Conservation (phyloP, 2,888 invertebrate genomes). For the Acrocyrtus sp. region DNA sequence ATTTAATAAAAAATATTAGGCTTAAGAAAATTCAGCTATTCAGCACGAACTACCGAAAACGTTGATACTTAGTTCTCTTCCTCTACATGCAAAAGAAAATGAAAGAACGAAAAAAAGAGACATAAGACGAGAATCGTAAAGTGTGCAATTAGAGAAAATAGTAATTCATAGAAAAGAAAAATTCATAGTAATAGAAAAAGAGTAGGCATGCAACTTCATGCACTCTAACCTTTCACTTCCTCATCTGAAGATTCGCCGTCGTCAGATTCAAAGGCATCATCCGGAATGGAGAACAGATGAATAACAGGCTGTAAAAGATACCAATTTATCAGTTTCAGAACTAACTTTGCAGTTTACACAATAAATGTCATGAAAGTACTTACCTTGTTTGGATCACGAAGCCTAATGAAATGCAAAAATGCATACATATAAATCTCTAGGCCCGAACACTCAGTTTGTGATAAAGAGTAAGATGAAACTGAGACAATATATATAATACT, state of each 20-base stretch:
- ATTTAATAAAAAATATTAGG: slow-evolving; percentile 32
- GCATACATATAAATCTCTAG: slow-evolving; percentile 7
- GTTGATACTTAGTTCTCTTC: slow-evolving; percentile 47
- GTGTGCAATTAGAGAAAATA: not conserved
- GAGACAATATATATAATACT: slow-evolving; percentile 4
- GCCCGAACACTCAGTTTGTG: not conserved
- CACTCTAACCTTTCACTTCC: slow-evolving; percentile 71
- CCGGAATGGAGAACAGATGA: slow-evolving; percentile 96
- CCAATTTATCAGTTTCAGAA: not conserved
- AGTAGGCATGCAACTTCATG: slow-evolving; percentile 30
- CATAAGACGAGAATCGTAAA: slow-evolving; percentile 25
- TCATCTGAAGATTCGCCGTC: slow-evolving; percentile 90
- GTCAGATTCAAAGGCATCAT: slow-evolving; percentile 98
- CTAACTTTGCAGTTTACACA: slow-evolving; percentile 7
- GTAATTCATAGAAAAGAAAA: slow-evolving; percentile 6
- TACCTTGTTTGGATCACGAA: slow-evolving; percentile 98
- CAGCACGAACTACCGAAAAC: slow-evolving; percentile 29
- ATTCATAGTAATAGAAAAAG: slow-evolving; percentile 14
- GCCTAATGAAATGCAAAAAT: slow-evolving; percentile 71
- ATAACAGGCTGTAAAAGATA: slow-evolving; percentile 79
- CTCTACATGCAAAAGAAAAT: slow-evolving; percentile 51
- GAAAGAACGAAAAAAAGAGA: slow-evolving; percentile 25
- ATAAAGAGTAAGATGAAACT: too few relatives aligned
- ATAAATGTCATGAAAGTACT: slow-evolving; percentile 23
- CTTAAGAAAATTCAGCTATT: slow-evolving; percentile 16